Evolutionary conservation across 2,113 vertebrate species (phyloP).

Genomic region (Pseudorectes ferrugineus): DNA sequence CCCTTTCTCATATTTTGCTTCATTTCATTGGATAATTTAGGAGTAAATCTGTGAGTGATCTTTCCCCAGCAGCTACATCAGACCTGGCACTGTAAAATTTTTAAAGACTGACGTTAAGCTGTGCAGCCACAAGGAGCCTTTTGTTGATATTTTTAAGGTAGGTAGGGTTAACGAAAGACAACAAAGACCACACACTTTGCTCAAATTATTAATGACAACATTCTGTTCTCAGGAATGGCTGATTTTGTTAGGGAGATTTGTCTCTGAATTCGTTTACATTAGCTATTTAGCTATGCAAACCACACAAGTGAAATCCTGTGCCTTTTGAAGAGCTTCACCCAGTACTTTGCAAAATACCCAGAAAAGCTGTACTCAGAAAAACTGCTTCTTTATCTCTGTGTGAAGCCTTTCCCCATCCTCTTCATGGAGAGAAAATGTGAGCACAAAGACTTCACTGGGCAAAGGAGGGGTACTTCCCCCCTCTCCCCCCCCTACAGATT

Average conservation of each 20-base stretch:
- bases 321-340: neutral
- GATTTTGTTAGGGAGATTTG: neutral
- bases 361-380: neutral
- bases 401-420: neutral
- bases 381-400: neutral
- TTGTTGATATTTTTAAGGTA: neutral
- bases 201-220: neutral
- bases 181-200: neutral
- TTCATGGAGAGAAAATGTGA: neutral
- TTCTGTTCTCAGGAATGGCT: neutral
- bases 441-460: neutral
- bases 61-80: neutral
- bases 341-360: neutral
- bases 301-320: neutral
- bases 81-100: neutral
- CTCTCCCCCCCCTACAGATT: neutral
- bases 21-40: neutral
- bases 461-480: neutral
- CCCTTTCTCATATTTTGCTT: neutral
- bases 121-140: constrained; percentile 3
- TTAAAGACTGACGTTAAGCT: neutral
- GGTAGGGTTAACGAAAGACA: neutral
- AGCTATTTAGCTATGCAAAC: neutral
- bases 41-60: neutral
- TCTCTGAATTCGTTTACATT: neutral